Base-by-base conservation (phyloP, 2,113 vertebrate genomes). In the Scalopus aquaticus region DNA sequence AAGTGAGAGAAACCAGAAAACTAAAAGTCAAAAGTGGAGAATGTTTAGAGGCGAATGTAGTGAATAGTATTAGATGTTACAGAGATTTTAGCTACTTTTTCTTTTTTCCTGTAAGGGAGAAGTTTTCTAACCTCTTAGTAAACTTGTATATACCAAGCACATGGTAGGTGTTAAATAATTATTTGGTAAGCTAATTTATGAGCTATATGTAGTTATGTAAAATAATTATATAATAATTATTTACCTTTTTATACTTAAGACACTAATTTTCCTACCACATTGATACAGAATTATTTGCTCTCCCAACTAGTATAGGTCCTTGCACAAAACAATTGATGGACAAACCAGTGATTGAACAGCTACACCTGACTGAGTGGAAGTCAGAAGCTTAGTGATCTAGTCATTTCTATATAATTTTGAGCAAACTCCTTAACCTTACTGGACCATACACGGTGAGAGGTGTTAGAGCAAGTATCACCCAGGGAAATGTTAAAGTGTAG, bases 111-210 rank as follows among this genome's bases (percentile, higher is more conserved):
- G 2, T 73, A 67, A 91, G 39, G 92, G 35, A 82, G 9, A 85
- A 73, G 20, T 65, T 88, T 35, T 69, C n/a, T 65, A 86, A 51
- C 24, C 58, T 82, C 16, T 11, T 35, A 30, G 77, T 91, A 82
- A 72, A 46, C 65, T 72, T 90, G 69, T 54, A 90, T 10, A 64
- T 49, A 60, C 19, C 35, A 12, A 94, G 30, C 65, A 73, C 10
- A 42, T 26, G n/a, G 11, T 37, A 81, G 15, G 22, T 81, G 12
- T 46, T 85, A 39, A 87, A 95, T 54, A 87, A 37, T 60, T 73
- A 90, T 73, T 92, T 87, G 26, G 70, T 72, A 28, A 76, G 32
- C 85, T 91, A 83, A 84, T 56, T 92, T 90, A 60, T 94, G 39
- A 89, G 32, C 9, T 72, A 74, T 30, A 79, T n/a, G n/a, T n/a